phyloP scores from a whole-genome alignment of 2,113 vertebrate species.

The Eulacestoma nigropectus region DNA sequence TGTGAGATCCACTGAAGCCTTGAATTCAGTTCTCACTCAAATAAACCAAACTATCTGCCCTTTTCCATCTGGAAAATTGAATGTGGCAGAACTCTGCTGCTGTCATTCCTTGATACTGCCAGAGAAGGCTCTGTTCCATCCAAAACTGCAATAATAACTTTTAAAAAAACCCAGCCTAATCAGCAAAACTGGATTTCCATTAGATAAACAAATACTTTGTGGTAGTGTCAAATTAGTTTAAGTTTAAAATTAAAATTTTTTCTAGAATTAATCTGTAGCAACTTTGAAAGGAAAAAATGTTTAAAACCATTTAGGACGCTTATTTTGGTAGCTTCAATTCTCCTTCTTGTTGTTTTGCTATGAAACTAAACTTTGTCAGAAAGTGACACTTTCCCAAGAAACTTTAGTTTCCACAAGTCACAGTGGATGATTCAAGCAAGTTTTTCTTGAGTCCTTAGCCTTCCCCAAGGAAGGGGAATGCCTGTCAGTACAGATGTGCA shows the following conservation, averaged over 20 bases:
- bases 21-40: background rate
- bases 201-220: background rate
- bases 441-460: background rate
- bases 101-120: background rate
- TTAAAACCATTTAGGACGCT: background rate
- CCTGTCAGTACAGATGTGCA: background rate
- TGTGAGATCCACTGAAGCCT: background rate
- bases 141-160: background rate
- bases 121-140: background rate
- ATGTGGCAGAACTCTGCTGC: background rate
- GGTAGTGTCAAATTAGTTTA: background rate
- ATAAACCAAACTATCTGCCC: background rate
- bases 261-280: background rate
- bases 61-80: background rate
- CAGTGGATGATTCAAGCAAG: background rate
- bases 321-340: background rate
- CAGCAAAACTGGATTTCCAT: background rate
- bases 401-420: background rate
- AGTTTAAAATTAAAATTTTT: background rate
- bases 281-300: background rate
- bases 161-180: background rate
- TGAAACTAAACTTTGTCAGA: background rate
- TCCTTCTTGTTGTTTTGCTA: background rate
- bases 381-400: background rate
- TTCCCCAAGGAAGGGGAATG: no score